A percentile compares a stretch with the other conserved stretches of the same genome.
Evolutionary conservation across 2,888 invertebrate genomes (phyloP).

Genomic region (Hemithea aestivaria): DNA sequence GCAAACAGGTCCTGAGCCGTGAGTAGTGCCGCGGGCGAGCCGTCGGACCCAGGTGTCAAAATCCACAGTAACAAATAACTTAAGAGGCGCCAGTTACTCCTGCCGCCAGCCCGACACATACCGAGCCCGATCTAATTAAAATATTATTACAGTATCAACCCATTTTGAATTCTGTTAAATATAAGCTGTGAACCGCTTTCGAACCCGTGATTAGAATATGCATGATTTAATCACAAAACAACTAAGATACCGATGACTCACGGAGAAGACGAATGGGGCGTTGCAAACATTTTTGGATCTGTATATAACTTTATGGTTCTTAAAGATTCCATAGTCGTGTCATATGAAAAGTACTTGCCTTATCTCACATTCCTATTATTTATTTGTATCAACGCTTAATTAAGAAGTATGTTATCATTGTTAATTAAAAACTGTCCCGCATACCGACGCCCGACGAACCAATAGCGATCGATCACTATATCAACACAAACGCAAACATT

Average conservation of each 20-base stretch:
- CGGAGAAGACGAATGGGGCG: too few species aligned
- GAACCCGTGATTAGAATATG: too few species aligned
- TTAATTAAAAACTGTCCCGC: constrained; percentile 8
- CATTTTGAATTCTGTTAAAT: background rate
- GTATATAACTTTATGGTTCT: too few species aligned
- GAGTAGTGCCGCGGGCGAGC: constrained; percentile 6
- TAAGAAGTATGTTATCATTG: background rate
- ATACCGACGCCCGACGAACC: constrained; percentile 13
- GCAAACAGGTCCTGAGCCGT: constrained; percentile 15
- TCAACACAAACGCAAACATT: constrained; percentile 22
- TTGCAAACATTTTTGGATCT: too few species aligned
- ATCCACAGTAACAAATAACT: constrained; percentile 26
- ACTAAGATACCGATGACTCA: too few species aligned
- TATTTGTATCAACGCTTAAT: too few species aligned
- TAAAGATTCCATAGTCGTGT: too few species aligned
- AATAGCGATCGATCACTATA: constrained; percentile 17
- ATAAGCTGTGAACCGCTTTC: too few species aligned
- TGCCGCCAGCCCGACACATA: constrained; percentile 17
- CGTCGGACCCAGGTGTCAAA: constrained; percentile 24
- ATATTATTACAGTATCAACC: constrained; percentile 18
- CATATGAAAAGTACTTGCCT: too few species aligned
- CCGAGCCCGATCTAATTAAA: constrained; percentile 22
- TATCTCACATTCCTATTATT: too few species aligned
- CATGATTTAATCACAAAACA: too few species aligned
- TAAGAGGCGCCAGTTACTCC: constrained; percentile 19